Evolutionary conservation across 2,113 vertebrate species (phyloP).

Genomic region (Neomonachus schauinslandi): DNA sequence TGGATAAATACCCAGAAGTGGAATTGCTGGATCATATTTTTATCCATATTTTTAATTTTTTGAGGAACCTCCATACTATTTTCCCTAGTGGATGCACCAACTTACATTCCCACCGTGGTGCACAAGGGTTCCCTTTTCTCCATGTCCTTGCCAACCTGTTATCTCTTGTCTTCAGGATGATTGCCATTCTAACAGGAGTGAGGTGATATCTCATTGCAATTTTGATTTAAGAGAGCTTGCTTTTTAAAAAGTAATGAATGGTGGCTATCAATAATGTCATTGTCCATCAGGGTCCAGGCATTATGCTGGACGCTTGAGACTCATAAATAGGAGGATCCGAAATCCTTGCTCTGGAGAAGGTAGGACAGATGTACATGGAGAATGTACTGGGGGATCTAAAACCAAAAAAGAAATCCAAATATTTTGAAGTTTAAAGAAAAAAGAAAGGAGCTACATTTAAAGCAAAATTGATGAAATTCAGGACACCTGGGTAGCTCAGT

Average conservation of each 20-base stretch:
- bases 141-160: neutral
- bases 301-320: neutral
- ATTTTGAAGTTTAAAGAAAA: conserved; percentile 35
- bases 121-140: neutral
- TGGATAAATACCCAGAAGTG: neutral
- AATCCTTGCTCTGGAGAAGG: neutral
- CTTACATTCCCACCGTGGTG: neutral
- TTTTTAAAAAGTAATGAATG: neutral
- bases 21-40: neutral
- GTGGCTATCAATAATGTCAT: neutral
- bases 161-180: neutral
- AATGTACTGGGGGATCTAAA: neutral
- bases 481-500: too few relatives aligned
- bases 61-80: neutral
- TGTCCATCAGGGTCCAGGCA: neutral
- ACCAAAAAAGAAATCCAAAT: neutral
- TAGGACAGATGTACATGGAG: neutral
- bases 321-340: neutral
- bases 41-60: neutral
- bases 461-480: conserved; percentile 39
- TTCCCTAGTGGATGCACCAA: neutral
- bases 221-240: neutral
- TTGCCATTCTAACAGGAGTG: neutral
- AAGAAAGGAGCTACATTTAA: neutral
- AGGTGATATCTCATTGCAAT: neutral